These are phyloP conservation scores for Drepanosiphum platanoidis DNA, from an alignment of 2,888 invertebrate genomes.

Conservation along the genomic window DNA sequence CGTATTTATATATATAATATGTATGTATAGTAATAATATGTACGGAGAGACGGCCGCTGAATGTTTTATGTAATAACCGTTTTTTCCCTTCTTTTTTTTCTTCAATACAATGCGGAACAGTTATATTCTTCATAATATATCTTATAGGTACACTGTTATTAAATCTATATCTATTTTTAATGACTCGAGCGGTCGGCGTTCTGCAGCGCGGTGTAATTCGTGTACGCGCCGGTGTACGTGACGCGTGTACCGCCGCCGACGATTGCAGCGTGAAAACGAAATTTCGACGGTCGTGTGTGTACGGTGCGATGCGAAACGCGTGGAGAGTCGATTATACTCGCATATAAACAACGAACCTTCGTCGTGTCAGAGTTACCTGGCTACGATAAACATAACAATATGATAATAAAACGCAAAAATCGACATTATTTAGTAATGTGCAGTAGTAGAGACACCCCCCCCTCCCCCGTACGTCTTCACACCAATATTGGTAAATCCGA, in stretches of 20 bases:
- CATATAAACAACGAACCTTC: no score
- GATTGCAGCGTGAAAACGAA: background rate
- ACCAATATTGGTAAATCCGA: background rate
- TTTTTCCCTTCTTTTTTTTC: background rate
- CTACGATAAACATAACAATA: background rate
- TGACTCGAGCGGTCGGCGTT: background rate
- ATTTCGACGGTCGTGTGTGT: background rate
- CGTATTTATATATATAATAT: background rate
- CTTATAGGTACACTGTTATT: background rate
- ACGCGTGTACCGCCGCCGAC: background rate
- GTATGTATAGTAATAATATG: background rate
- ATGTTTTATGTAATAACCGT: background rate
- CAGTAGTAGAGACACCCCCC: no score
- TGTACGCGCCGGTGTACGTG: background rate
- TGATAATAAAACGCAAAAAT: background rate
- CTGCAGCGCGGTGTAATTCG: no score
- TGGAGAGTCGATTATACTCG: background rate
- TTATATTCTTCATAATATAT: no score
- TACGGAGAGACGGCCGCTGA: background rate
- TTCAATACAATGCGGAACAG: no score
- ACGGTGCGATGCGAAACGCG: background rate
- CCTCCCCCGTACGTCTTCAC: no score
- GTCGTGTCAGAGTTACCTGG: no score
- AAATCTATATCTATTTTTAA: no score
- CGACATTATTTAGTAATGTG: background rate